Evolutionary conservation across 2,888 invertebrate species (phyloP), one percentile per base, ranked within the genome.

Genomic region (Eristalinus sepulchralis): DNA sequence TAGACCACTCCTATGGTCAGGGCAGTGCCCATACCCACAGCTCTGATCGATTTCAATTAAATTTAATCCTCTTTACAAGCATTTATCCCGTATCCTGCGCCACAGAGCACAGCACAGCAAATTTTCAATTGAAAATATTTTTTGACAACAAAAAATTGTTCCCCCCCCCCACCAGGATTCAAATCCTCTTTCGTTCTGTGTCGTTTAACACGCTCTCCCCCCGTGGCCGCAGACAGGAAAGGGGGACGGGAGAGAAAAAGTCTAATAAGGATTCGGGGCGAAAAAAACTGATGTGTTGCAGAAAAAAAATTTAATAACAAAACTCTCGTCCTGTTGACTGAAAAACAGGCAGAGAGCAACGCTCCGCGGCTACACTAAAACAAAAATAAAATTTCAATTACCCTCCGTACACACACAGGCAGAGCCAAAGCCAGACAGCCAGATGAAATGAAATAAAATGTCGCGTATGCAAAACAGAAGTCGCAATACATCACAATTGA

Each of bases 31-130:
- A 24, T 13, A 11, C 11, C 24, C 3, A 13, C 10, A 8, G n/a
- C 47, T 8, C 17, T 47, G 39, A 76, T 76, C 75, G 66, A 67
- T 76, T 76, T 59, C 75, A 76, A 76, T 76, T 76, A 67, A 76
- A 20, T 66, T 76, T 76, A 76, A 76, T 76, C 75, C 75, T 66
- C 66, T 76, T 76, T 66, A 10, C 39, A 62, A 62, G 10, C 62
- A 10, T 17, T 62, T 39, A 59, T 24, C 57, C 57, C 11, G 57
- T 57, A 24, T 24, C 13, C 24, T 13, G 24, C 22, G 24, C 57
- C 24, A 57, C 57, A 57, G 53, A 53, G 53, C 13, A 24, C 11
- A 24, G 57, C 24, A 10, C 24, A 24, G 24, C 57, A 57, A 76
- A 66, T 66, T 36, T 76, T 24, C 20, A 47, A 66, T 67, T 76